Percentiles rank a stretch among this genome's conserved stretches.
Conservation (phyloP, 2,113 vertebrate genomes). For the Nannospalax galili region DNA sequence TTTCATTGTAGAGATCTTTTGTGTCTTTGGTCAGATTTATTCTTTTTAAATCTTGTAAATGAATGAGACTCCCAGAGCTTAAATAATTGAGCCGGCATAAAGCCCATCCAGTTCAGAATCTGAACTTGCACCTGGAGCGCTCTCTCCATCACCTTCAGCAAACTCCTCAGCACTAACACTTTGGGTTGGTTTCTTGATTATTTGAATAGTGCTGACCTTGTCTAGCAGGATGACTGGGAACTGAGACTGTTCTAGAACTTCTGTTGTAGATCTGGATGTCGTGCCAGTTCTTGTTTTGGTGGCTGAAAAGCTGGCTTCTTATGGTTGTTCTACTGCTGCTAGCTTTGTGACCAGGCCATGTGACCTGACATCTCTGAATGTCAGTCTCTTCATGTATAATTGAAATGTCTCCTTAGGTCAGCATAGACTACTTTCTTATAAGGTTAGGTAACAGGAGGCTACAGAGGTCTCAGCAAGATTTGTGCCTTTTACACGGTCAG, state of each 20-base stretch:
- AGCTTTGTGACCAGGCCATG: not conserved
- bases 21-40: too few species aligned
- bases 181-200: not conserved
- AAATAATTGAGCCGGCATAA: not conserved
- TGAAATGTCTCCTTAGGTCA: not conserved
- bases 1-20: too few species aligned
- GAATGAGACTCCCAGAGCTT: not conserved
- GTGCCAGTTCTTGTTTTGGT: not conserved
- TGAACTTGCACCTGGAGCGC: not conserved
- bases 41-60: not conserved
- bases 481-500: not conserved
- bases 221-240: not conserved
- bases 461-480: not conserved
- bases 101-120: not conserved
- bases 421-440: not conserved
- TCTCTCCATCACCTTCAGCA: not conserved
- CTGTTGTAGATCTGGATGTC: not conserved
- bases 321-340: not conserved
- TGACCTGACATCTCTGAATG: not conserved
- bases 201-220: not conserved
- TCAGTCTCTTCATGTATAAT: not conserved
- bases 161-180: not conserved
- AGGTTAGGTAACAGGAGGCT: not conserved
- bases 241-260: not conserved
- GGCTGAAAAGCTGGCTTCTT: not conserved